Conservation (phyloP, 2,113 vertebrate genomes). For the Thomomys bottae region DNA sequence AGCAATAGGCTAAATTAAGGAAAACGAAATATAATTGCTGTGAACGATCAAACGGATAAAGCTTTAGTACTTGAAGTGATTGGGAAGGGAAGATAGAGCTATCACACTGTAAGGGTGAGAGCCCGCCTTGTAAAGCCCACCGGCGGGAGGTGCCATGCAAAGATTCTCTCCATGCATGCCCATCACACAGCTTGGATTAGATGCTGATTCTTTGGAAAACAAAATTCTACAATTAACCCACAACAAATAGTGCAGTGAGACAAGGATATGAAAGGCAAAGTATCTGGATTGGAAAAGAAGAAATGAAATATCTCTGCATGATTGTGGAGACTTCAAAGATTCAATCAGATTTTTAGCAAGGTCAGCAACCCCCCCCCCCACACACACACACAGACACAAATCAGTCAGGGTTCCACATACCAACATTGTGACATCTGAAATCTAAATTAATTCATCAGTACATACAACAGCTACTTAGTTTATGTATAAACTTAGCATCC, state of each 20-base stretch:
- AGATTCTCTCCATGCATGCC: fast-evolving
- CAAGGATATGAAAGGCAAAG: not conserved
- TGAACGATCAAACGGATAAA: not conserved
- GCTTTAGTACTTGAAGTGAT: not conserved
- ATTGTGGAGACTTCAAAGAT: not conserved
- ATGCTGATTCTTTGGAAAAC: not conserved
- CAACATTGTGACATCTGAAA: not conserved
- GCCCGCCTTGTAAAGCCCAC: not conserved
- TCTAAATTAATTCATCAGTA: not conserved
- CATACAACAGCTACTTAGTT: not conserved
- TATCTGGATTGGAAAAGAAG: not conserved
- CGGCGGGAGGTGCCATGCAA: not conserved
- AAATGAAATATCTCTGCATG: not conserved
- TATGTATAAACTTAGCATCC: not conserved
- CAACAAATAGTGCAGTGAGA: not conserved
- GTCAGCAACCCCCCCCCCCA: not conserved
- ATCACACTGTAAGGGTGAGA: not conserved
- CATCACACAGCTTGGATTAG: not conserved
- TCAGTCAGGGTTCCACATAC: not conserved
- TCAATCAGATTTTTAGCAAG: not conserved
- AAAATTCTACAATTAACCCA: not conserved
- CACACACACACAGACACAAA: not conserved
- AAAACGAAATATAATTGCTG: not conserved
- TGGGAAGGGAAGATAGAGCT: not conserved
- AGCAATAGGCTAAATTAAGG: not conserved